Conservation (phyloP, 2,113 vertebrate species). For the Casuarius casuarius region DNA sequence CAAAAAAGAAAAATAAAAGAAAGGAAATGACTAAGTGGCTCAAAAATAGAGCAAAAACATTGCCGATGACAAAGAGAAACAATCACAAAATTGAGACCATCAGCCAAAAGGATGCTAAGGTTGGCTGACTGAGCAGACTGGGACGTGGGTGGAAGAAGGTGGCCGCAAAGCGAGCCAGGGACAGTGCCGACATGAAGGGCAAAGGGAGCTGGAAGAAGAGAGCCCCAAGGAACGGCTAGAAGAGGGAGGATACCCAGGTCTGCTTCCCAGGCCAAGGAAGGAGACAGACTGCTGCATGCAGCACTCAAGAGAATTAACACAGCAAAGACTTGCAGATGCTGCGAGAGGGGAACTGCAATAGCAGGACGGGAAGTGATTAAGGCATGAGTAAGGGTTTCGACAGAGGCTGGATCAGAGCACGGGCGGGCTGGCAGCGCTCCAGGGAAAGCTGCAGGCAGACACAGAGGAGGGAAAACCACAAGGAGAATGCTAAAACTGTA, state of each 20-base stretch:
- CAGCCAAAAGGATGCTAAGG: background rate
- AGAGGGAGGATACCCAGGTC: background rate
- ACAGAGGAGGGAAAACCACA: background rate
- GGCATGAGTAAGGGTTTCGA: slow-evolving; percentile 37
- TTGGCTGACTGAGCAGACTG: background rate
- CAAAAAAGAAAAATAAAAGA: background rate
- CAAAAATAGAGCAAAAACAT: background rate
- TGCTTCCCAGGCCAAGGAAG: background rate
- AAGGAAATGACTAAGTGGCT: background rate
- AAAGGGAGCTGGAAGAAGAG: background rate
- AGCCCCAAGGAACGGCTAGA: background rate
- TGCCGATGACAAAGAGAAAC: slow-evolving; percentile 9
- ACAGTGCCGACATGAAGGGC: rapidly evolving
- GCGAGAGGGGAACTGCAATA: background rate
- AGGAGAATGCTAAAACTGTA: background rate
- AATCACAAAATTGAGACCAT: background rate
- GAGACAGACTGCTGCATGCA: background rate
- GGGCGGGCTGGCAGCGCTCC: slow-evolving; percentile 5
- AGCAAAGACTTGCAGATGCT: background rate
- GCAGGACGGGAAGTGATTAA: slow-evolving; percentile 15
- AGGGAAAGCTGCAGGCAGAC: background rate
- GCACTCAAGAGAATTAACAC: background rate
- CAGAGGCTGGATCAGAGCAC: background rate
- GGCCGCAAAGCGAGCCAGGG: background rate
- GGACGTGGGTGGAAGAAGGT: background rate